A percentile compares a stretch with the other conserved stretches of the same genome.
These are phyloP conservation scores for Octodonta nipae DNA, from an alignment of 2,888 invertebrate species.

Conservation along the genomic window DNA sequence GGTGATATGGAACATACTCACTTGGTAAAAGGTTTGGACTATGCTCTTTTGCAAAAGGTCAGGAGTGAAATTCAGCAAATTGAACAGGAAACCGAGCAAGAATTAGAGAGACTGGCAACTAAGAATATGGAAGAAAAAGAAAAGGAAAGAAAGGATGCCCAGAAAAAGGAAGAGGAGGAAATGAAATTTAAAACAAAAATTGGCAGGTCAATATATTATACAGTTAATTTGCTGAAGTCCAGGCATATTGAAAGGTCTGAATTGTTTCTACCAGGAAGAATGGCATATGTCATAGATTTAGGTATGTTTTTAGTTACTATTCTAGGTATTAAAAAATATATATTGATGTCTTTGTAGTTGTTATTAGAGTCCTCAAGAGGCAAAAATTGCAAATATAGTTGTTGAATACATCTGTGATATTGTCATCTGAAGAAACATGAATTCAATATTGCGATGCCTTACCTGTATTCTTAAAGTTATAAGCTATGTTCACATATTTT, in stretches of 20 bases:
- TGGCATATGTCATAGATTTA: constrained; percentile 96
- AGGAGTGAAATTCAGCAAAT: constrained; percentile 78
- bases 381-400: no score
- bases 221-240: constrained; percentile 53
- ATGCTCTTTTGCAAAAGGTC: constrained; percentile 82
- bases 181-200: constrained; percentile 71
- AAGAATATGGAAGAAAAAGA: constrained; percentile 41
- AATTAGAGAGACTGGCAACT: constrained; percentile 60
- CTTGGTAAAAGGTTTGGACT: constrained; percentile 94
- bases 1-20: constrained; percentile 95
- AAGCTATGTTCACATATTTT: no score
- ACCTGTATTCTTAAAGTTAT: no score
- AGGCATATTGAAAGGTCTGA: constrained; percentile 73
- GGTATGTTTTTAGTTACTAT: constrained; percentile 22
- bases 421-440: no score
- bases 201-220: constrained; percentile 61
- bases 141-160: constrained; percentile 30
- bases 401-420: no score
- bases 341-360: no score
- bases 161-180: constrained; percentile 55
- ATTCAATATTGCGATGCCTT: no score
- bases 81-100: constrained; percentile 71
- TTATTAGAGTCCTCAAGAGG: no score
- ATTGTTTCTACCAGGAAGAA: constrained; percentile 84
- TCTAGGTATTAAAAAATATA: no score